Conservation (phyloP, 2,888 invertebrate genomes). For the Biston stratarius region DNA sequence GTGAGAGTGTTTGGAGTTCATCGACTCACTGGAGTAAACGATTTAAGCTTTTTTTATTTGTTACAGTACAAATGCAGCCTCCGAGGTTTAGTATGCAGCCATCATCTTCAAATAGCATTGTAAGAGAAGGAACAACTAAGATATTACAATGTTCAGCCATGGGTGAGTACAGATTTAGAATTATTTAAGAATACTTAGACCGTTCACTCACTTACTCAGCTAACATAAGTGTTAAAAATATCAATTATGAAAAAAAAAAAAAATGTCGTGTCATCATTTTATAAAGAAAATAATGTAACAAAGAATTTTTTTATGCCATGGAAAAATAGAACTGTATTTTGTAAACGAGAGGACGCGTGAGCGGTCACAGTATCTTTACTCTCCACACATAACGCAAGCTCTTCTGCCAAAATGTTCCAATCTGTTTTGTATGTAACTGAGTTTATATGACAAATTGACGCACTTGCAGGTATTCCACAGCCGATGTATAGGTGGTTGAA, state of each 20-base stretch:
- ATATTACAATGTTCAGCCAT: constrained; percentile 96
- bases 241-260: too few relatives aligned
- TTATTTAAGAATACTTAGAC: not conserved
- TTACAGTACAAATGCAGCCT: constrained; percentile 89
- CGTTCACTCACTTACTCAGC: too few relatives aligned
- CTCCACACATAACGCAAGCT: not conserved
- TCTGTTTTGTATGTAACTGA: not conserved
- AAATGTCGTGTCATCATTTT: too few relatives aligned
- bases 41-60: constrained; percentile 39
- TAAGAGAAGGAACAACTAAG: constrained; percentile 95
- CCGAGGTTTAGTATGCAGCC: constrained; percentile 95
- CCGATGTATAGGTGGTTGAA: constrained; percentile 97
- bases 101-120: constrained; percentile 94
- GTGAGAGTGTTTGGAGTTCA: constrained; percentile 13
- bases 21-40: constrained; percentile 19
- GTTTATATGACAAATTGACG: not conserved
- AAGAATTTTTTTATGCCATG: too few relatives aligned
- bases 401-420: not conserved
- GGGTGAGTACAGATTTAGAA: constrained; percentile 86
- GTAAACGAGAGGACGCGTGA: too few relatives aligned
- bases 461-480: constrained; percentile 93
- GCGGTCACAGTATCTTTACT: not conserved
- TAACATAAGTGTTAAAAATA: too few relatives aligned
- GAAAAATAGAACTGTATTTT: too few relatives aligned
- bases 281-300: too few relatives aligned